Conservation (phyloP, 92 coral and sea anemone genomes). For the Chrysogorgia sp. region DNA sequence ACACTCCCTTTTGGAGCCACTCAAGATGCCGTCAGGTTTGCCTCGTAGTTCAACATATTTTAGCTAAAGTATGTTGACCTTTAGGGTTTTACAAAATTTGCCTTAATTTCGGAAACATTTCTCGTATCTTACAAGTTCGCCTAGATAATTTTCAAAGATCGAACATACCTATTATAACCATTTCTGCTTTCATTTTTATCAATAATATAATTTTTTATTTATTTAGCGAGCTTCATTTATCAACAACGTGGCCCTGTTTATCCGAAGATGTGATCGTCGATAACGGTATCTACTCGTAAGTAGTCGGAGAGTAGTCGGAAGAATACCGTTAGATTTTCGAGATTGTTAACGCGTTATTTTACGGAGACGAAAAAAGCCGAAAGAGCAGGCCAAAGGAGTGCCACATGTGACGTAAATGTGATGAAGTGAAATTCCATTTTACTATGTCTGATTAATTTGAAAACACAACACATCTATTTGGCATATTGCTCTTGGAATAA, state of each 20-base stretch:
- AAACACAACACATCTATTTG: no score
- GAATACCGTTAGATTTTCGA: not conserved
- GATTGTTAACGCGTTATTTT: no score
- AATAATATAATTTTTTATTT: not conserved
- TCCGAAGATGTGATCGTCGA: conserved; percentile 97
- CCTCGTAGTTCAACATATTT: not conserved
- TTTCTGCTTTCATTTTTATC: not conserved
- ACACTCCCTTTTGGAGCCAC: conserved; percentile 93
- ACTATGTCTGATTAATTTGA: no score
- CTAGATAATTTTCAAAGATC: no score
- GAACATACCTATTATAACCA: not conserved
- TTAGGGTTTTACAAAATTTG: no score
- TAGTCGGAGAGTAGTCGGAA: conserved; percentile 54
- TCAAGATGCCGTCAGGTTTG: conserved; percentile 90
- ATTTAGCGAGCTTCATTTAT: conserved; percentile 85
- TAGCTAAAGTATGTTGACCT: no score
- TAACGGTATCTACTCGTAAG: conserved; percentile 98
- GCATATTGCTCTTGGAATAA: no score
- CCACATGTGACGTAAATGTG: not conserved
- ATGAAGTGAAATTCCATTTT: no score
- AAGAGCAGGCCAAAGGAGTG: not conserved
- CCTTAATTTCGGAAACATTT: no score
- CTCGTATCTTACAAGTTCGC: no score
- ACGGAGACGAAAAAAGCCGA: not conserved
- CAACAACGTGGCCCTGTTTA: conserved; percentile 97